Evolutionary conservation across 2,113 vertebrate species (phyloP), one percentile per base, ranked within the genome.

Genomic region (Engraulis encrasicolus): DNA sequence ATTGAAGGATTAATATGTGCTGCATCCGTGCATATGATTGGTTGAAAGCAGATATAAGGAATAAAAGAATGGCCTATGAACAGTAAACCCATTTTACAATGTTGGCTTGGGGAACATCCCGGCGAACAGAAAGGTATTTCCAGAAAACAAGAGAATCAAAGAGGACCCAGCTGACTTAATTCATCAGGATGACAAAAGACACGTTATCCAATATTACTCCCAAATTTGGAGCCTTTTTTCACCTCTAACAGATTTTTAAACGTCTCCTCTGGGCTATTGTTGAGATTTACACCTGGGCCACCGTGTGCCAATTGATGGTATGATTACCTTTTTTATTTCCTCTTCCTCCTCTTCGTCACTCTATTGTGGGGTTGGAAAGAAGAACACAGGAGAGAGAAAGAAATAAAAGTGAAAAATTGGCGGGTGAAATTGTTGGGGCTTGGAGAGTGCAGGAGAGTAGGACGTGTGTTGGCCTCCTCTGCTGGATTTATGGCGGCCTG

Each of bases 171-270:
- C 81, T 50, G 18, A 54, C 18, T 18, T 40, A 79, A 78, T 78
- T 50, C 50, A 84, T 78, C 78, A 79, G 19, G 18, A 74, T 78
- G 66, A 84, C 80, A 31, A 19, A 84, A 84, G 15, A 80, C 15
- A 34, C 48, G 48, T n/a, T n/a, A n/a, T 11, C 36, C 34, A 80
- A 80, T 80, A 84, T 84, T 50, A 37, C 50, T 66, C 34, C 78
- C 38, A 79, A 79, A 58, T 84, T 84, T 84, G 78, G 50, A 20
- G 11, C 34, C 52, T 14, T n/a, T 14, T n/a, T 79, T 79, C 78
- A 50, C 50, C 83, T 27, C n/a, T 15, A 61, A 80, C 37, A 66
- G n/a, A 27, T 48, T 54, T 71, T n/a, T n/a, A n/a, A 78, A 45
- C 31, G 45, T 45, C 40, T 45, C 40, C 9, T 45, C 9, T 45